Evolutionary conservation across 2,113 vertebrate species (phyloP), one percentile per base, ranked within the genome.

Genomic region (Nothoprocta pentlandii): DNA sequence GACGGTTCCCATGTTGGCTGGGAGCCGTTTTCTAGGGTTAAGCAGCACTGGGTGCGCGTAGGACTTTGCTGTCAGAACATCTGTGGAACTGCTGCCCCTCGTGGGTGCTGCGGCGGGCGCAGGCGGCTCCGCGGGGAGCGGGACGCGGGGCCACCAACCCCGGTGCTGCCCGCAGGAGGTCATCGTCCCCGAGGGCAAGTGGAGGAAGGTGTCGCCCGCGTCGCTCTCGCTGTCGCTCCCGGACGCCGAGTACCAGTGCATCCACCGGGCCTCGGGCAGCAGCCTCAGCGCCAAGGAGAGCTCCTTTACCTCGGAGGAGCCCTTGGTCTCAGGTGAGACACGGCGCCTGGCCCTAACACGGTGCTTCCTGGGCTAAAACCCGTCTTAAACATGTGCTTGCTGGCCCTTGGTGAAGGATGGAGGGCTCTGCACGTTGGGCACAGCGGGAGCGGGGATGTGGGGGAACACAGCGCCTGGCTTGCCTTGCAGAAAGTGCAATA

Each of bases 181-280:
- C 89, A 99, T 98, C 9, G 98, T 98, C 58, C 98, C 98, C 0
- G 98, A 98, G 58, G 98, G 99, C 94, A 99, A 99, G 92, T 99
- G 99, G 99, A 98, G 99, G 94, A 99, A 99, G 96, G 97, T 98
- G 21, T 98, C 98, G 0, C 98, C 97, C 1, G 87, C 97, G 19
- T 98, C 99, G 0, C 94, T 98, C 79, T 98, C 99, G 9, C 98
- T 98, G 81, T 98, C 99, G 2, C 98, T 99, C 41, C 98, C 98
- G 0, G 98, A 99, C 64, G 23, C 89, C 0, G 87, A 98, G 87
- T 97, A 96, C 90, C 97, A 97, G 92, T 96, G 95, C 67, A 97
- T 99, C 91, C 97, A 98, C 95, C 98, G 97, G 30, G 95, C 97
- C 61, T 98, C 99, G 4, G 93, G 97, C 91, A 97, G 98, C 97